Base-by-base conservation (phyloP, 2,888 invertebrate genomes). In the Sarcophaga subvicina region DNA sequence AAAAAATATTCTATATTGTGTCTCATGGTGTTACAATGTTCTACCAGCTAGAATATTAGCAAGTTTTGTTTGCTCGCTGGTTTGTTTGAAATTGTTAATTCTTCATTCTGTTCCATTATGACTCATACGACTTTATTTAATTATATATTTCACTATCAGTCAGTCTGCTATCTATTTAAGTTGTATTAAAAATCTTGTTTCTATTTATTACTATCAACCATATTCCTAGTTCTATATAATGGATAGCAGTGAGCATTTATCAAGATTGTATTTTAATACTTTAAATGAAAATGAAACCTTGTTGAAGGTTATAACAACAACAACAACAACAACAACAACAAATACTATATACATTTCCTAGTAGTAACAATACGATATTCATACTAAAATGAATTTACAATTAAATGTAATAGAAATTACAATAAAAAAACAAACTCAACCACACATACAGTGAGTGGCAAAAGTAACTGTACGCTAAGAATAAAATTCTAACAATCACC, bases 331-430 rank as follows among this genome's bases (percentile, higher is more conserved):
- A 54, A 54, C 54, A 54, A 54, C 17, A 54, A 14, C 14, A 71
- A 72, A 59, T 11, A 14, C 27, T 70, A 22, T 62, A 72, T 27
- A 25, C 67, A 77, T 66, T 81, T 86, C 80, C 83, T 83, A 78
- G 77, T 80, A 64, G 25, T 77, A 47, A 64, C 22, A 63, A 67
- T 67, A 12, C 45, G 54, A 75, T 37, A 71, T 70, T 54, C 20
- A 62, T 37, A 76, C 27, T 69, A 66, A 72, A 49, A 6, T 1
- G 67, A 10, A 82, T 64, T 86, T 82, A 73, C 83, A 83, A 85
- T 69, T 37, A 64, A 79, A 79, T 89, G 86, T 90, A 90, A 90
- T 91, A 90, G 78, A 83, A 81, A 79, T 89, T 91, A 89, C 90
- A 89, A 83, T 79, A 71, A 59, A 66, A 66, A 27, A 67, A 49